Base-by-base conservation (phyloP, 2,797 vertebrate species). In the Oreochromis grahami region DNA sequence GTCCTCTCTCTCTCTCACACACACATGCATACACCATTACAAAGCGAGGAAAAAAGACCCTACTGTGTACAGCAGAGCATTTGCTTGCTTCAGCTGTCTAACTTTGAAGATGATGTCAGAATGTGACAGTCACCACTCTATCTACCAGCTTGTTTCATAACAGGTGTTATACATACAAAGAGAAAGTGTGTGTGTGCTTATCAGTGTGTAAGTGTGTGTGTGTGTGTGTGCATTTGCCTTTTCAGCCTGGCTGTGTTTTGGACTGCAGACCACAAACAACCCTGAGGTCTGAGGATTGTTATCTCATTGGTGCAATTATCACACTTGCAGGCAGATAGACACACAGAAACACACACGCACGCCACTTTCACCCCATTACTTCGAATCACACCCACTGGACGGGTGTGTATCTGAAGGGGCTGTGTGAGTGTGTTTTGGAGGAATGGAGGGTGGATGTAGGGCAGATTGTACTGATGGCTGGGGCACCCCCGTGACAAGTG, bases 111-210 rank as follows among this genome's bases (percentile, higher is more conserved):
- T 76, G 82, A 91, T 85, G 87, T 89, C 89, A 90, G 87, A 74
- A 91, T 4, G 5, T 80, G 89, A 81, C 88, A 85, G 83, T 77
- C 84, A 80, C 36, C 8, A 41, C 85, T 86, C 87, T 86, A 78
- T 91, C 91, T 77, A 77, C 80, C 82, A 81, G 21, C 85, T 90
- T 79, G 88, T 90, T 87, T 90, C 78, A 76, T 82, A 91, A 94
- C 91, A 95, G 93, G 94, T 94, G 94, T 93, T 85, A 43, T 83
- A 80, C 51, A 88, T 79, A 92, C 91, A 92, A 91, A 92, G 86
- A 84, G 72, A 91, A 89, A 87, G 58, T 63, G 32, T 63, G 36
- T 68, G 36, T 65, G 58, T 63, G 19, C 10, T 36, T 38, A 3
- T 63, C 32, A 12, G 7, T 65, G 60, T 41, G 60, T 14, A 24